Percentiles rank a stretch among this genome's conserved stretches.
phyloP scores from a whole-genome alignment of 2,888 invertebrate species.

The Hedya salicella region DNA sequence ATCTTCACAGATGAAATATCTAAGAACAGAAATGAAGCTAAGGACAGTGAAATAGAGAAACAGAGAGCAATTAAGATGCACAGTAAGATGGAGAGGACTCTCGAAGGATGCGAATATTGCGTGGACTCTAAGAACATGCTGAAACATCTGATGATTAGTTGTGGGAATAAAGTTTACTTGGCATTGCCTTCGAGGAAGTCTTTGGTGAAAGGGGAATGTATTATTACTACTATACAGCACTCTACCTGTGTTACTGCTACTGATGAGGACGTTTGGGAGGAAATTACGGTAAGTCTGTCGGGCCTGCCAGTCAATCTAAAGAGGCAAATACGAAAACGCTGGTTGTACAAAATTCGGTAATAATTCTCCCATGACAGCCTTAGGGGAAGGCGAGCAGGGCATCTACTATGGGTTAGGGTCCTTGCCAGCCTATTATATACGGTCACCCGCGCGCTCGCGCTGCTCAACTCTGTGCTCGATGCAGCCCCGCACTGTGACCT shows the following conservation, averaged over 20 bases:
- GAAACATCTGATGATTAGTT: constrained; percentile 93
- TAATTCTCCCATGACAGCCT: too few species aligned
- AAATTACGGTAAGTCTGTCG: constrained; percentile 87
- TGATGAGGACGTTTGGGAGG: constrained; percentile 98
- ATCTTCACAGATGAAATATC: constrained; percentile 92
- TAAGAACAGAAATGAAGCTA: constrained; percentile 85
- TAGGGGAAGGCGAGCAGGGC: too few species aligned
- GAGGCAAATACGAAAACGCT: too few species aligned
- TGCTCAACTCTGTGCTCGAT: too few species aligned
- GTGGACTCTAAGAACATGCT: constrained; percentile 91
- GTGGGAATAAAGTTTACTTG: constrained; percentile 93
- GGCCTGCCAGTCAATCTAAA: too few species aligned
- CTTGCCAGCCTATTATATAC: too few species aligned
- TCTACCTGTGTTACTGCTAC: constrained; percentile 90
- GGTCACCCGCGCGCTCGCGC: too few species aligned
- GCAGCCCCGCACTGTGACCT: too few species aligned
- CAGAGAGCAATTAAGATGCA: constrained; percentile 90
- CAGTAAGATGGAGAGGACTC: constrained; percentile 86
- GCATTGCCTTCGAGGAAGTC: constrained; percentile 92
- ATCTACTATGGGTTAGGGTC: too few species aligned
- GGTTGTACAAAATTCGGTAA: too few species aligned
- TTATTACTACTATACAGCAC: constrained; percentile 94
- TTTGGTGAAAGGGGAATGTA: constrained; percentile 93
- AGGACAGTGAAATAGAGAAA: constrained; percentile 86
- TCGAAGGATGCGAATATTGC: constrained; percentile 94